Conservation (phyloP, 2,113 vertebrate species). For the Pavo muticus region DNA sequence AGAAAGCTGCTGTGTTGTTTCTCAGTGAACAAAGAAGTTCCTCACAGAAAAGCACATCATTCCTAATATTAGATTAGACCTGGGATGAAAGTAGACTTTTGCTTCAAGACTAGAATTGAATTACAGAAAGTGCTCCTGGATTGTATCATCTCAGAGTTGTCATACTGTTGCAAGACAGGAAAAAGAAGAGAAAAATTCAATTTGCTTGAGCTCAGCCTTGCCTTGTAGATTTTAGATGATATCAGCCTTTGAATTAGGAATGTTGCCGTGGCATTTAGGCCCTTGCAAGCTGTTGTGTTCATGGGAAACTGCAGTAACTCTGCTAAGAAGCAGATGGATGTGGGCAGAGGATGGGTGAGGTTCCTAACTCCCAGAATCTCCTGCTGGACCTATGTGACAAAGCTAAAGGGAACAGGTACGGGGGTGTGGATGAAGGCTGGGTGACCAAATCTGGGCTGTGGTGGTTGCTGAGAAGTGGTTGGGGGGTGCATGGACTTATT, state of each 20-base stretch:
- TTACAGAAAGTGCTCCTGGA: slow-evolving; percentile 44
- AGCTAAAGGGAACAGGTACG: neutral
- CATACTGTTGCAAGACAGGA: neutral
- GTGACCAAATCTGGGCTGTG: neutral
- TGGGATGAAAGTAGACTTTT: slow-evolving; percentile 19
- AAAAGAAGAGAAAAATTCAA: neutral
- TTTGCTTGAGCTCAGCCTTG: slow-evolving; percentile 9
- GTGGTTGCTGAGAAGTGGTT: neutral
- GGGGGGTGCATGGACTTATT: neutral
- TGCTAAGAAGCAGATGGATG: neutral
- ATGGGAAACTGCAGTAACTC: neutral
- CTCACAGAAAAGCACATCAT: neutral
- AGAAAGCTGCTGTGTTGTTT: slow-evolving; percentile 21
- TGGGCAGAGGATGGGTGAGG: neutral
- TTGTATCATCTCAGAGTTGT: slow-evolving; percentile 21
- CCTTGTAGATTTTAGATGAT: slow-evolving; percentile 20
- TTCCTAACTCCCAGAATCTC: neutral
- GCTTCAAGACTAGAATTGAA: slow-evolving; percentile 41
- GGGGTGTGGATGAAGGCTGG: neutral
- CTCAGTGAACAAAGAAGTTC: slow-evolving; percentile 38
- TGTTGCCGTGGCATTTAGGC: slow-evolving; percentile 2
- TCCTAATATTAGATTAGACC: slow-evolving; percentile 31
- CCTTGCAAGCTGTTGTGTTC: slow-evolving; percentile 1
- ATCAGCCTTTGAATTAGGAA: slow-evolving; percentile 47
- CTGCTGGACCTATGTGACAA: neutral